Evolutionary conservation across 2,888 invertebrate species (phyloP), one percentile per base, ranked within the genome.

Genomic region (Drosophila nr. fundita): DNA sequence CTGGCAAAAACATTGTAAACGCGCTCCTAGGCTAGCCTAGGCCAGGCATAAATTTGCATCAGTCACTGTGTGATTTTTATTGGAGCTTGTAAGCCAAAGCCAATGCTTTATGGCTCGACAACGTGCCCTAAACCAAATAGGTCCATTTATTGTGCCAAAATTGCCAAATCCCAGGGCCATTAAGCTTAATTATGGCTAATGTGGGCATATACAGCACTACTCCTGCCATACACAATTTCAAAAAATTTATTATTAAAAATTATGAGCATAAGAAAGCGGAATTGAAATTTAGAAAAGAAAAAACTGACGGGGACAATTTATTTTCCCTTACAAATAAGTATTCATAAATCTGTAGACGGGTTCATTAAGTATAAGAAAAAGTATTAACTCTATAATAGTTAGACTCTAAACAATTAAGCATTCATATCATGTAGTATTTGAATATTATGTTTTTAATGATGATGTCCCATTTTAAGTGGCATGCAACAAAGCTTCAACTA

Each of bases 11-110:
- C 89, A 86, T 84, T 87, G 89, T 79, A 90, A 89, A 64, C 71
- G 85, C 88, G 57, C 71, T 72, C 68, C 73, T 78, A 66, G 85
- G 30, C 53, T 63, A 30, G 57, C 11, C 34, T 24, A 11, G 69
- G 49, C 68, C 70, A 66, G 64, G 70, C 90, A 90, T 87, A 91
- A 88, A 87, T 87, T 86, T 78, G 85, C 89, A 87, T 90, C 91
- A 87, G 86, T 76, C 78, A 78, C 72, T 76, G 66, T 38, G 58
- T 52, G 68, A 84, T 72, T 83, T 83, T 86, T 86, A 76, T 90
- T 75, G 71, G 74, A 69, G 64, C 65, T 64, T 80, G 73, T 80
- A 62, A 61, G 79, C 68, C 55, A 65, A 66, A 66, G 73, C 69
- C 85, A 62, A 73, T 85, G 83, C 83, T 90, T 87, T 90, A 90